Conservation (phyloP, 2,797 vertebrate species). For the Lepus townsendii region DNA sequence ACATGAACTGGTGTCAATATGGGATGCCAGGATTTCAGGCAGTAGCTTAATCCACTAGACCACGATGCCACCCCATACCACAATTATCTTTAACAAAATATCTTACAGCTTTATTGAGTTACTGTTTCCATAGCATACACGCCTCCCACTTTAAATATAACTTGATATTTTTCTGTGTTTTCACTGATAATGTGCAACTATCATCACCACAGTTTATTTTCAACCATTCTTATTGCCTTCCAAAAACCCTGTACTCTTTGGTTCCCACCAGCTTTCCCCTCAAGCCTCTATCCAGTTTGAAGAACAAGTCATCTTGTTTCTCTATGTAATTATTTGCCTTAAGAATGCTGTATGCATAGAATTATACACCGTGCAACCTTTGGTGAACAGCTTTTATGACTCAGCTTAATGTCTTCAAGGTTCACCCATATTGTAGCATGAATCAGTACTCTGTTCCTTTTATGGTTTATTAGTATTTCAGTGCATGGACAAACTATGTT, state of each 20-base stretch:
- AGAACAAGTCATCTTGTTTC: background rate
- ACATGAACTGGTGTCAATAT: too few species aligned
- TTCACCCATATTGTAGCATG: background rate
- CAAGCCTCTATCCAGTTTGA: accelerated
- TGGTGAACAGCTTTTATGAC: background rate
- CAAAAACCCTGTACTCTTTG: background rate
- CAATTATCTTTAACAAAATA: background rate
- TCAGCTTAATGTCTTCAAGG: background rate
- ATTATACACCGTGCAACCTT: background rate
- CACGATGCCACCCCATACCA: background rate
- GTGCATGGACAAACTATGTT: background rate
- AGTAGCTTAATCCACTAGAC: too few species aligned
- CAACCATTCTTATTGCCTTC: background rate
- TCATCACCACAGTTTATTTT: background rate
- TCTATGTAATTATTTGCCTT: background rate
- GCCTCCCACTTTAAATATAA: background rate
- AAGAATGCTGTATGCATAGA: background rate
- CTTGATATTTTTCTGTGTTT: background rate
- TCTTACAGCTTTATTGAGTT: background rate
- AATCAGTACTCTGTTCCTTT: background rate
- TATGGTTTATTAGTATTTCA: background rate
- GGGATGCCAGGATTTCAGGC: too few species aligned
- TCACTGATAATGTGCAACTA: background rate
- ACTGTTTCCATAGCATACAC: background rate
- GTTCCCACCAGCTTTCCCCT: accelerated